Percentiles rank a stretch among this genome's conserved stretches.
Conservation (phyloP, 2,113 vertebrate species). For the Hylia prasina region DNA sequence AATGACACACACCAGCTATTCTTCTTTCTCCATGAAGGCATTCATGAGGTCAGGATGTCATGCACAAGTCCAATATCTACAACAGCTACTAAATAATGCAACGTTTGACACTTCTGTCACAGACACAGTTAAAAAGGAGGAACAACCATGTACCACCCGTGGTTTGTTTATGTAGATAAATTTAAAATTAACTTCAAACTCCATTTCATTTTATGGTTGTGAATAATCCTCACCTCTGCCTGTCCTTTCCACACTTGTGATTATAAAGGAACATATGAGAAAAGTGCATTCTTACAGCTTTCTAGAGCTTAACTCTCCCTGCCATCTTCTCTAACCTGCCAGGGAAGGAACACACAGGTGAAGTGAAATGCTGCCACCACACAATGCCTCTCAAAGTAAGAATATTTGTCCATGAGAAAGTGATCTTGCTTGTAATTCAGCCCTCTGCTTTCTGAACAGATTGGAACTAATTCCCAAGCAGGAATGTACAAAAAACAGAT, state of each 20-base stretch:
- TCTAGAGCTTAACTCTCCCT: background rate
- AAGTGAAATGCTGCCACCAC: background rate
- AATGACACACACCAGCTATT: background rate
- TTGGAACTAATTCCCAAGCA: background rate
- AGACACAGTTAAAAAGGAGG: background rate
- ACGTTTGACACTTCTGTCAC: background rate
- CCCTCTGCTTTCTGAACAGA: background rate
- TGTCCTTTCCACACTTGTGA: background rate
- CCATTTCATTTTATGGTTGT: background rate
- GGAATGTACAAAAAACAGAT: background rate
- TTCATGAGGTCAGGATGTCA: constrained; percentile 11
- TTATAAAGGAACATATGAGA: background rate
- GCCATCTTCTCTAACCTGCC: background rate
- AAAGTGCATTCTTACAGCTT: background rate
- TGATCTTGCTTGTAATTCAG: background rate
- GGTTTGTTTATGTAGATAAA: background rate
- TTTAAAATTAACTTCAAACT: background rate
- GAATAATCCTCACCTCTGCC: background rate
- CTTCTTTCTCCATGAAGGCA: background rate
- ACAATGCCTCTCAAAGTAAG: background rate
- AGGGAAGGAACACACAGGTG: background rate
- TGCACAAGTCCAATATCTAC: background rate
- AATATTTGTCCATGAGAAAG: background rate
- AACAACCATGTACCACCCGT: background rate
- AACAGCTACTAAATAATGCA: background rate